A percentile compares a stretch with the other conserved stretches of the same genome.
phyloP scores from a whole-genome alignment of 2,888 invertebrate genomes.

The Timema podura region DNA sequence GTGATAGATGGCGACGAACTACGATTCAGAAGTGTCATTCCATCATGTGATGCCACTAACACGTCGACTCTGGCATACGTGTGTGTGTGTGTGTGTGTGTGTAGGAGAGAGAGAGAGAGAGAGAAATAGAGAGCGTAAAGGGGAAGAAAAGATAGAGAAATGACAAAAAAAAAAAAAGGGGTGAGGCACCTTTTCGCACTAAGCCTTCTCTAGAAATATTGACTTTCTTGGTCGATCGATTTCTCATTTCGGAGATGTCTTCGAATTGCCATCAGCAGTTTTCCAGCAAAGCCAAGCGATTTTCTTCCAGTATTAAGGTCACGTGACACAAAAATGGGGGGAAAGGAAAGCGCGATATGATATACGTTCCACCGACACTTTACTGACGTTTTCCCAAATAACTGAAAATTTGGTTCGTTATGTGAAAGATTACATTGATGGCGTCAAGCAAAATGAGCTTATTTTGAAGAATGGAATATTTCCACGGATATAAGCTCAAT shows the following conservation, averaged over 20 bases:
- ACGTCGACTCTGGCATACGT: background rate
- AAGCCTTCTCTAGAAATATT: conserved; percentile 9
- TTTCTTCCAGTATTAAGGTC: too few relatives aligned
- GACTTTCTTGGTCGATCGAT: conserved; percentile 17
- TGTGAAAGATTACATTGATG: too few relatives aligned
- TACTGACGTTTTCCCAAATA: too few relatives aligned
- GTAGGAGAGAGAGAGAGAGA: background rate
- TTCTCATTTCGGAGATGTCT: conserved; percentile 14
- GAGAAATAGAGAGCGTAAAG: background rate
- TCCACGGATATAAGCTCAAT: too few relatives aligned
- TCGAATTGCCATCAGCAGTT: too few relatives aligned
- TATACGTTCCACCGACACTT: too few relatives aligned
- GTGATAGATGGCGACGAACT: conserved; percentile 24
- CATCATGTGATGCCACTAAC: conserved; percentile 15
- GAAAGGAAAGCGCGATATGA: too few relatives aligned
- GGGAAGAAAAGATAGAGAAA: background rate
- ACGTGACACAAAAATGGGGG: too few relatives aligned
- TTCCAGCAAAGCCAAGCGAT: too few relatives aligned
- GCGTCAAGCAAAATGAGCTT: too few relatives aligned
- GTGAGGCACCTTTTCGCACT: background rate
- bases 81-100: background rate
- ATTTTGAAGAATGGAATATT: too few relatives aligned
- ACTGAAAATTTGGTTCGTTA: too few relatives aligned
- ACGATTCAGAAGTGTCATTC: conserved; percentile 25
- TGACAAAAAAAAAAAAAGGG: background rate